Evolutionary conservation across 2,888 invertebrate species (phyloP).

Genomic region (Nephrocerus scutellatus): DNA sequence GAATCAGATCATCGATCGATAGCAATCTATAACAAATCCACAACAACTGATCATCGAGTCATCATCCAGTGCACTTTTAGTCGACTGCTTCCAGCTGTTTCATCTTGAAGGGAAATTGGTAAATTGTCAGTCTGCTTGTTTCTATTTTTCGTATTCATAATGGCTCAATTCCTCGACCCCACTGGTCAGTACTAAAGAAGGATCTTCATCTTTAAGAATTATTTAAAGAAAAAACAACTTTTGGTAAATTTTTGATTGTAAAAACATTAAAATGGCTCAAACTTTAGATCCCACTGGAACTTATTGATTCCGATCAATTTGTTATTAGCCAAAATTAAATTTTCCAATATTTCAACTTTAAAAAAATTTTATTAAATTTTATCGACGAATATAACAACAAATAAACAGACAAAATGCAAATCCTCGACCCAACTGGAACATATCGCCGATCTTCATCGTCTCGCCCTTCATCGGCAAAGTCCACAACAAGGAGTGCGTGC

Average conservation of each 20-base stretch:
- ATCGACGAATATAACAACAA: neutral
- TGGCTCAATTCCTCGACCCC: slow-evolving; percentile 45
- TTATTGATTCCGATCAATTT: slow-evolving; percentile 26
- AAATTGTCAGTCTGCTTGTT: too few relatives aligned
- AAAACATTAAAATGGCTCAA: slow-evolving; percentile 36
- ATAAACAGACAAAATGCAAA: slow-evolving; percentile 27
- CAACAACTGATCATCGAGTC: too few relatives aligned
- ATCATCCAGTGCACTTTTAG: too few relatives aligned
- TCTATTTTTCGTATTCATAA: slow-evolving; percentile 19
- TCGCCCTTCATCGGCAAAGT: slow-evolving; percentile 24
- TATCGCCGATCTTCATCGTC: slow-evolving; percentile 38
- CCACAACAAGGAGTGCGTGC: slow-evolving; percentile 26
- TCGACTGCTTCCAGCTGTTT: too few relatives aligned
- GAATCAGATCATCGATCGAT: too few relatives aligned
- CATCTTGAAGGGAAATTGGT: slow-evolving; percentile 1
- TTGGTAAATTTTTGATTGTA: neutral
- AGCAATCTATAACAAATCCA: too few relatives aligned
- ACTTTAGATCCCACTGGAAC: slow-evolving; percentile 46
- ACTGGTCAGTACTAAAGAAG: slow-evolving; percentile 44
- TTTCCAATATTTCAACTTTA: neutral
- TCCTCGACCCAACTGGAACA: slow-evolving; percentile 45
- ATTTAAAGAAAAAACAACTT: neutral
- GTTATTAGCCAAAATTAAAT: neutral
- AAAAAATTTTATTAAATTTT: neutral
- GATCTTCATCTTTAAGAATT: neutral